Conservation (phyloP, 2,888 invertebrate genomes). For the Tineola bisselliella region DNA sequence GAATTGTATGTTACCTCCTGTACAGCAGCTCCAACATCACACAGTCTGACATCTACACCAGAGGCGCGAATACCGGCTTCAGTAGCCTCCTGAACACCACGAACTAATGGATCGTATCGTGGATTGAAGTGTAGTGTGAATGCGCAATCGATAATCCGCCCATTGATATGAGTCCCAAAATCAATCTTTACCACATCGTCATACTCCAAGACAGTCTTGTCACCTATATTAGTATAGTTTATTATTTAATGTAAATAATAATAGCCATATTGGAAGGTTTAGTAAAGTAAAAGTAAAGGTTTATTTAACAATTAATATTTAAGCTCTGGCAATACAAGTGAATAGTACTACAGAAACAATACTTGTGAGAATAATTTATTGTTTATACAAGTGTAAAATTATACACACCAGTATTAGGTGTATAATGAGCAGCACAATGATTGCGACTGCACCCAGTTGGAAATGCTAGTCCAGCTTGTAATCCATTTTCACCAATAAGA, state of each 20-base stretch:
- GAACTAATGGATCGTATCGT: conserved; percentile 91
- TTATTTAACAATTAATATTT: no score
- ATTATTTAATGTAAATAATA: no score
- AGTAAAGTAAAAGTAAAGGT: no score
- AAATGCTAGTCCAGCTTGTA: conserved; percentile 94
- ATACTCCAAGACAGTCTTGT: conserved; percentile 90
- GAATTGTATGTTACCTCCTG: conserved; percentile 77
- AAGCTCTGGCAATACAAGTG: no score
- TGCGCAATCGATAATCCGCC: conserved; percentile 98
- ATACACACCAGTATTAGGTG: conserved; percentile 88
- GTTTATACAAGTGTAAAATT: no score
- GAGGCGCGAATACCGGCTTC: conserved; percentile 96
- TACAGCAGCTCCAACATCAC: conserved; percentile 95
- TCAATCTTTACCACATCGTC: conserved; percentile 99
- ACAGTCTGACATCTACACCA: conserved; percentile 96
- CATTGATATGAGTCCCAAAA: conserved; percentile 98
- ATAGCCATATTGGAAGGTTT: no score
- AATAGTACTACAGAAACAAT: no score
- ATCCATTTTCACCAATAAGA: conserved; percentile 92
- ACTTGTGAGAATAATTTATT: no score
- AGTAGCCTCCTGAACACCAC: conserved; percentile 97
- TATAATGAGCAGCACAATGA: conserved; percentile 99
- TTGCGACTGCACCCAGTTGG: conserved; percentile 99
- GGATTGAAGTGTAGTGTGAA: conserved; percentile 97
- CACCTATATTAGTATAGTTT: conserved; percentile 57